Evolutionary conservation across 2,888 invertebrate genomes (phyloP).

Genomic region (Apotomis turbidana): DNA sequence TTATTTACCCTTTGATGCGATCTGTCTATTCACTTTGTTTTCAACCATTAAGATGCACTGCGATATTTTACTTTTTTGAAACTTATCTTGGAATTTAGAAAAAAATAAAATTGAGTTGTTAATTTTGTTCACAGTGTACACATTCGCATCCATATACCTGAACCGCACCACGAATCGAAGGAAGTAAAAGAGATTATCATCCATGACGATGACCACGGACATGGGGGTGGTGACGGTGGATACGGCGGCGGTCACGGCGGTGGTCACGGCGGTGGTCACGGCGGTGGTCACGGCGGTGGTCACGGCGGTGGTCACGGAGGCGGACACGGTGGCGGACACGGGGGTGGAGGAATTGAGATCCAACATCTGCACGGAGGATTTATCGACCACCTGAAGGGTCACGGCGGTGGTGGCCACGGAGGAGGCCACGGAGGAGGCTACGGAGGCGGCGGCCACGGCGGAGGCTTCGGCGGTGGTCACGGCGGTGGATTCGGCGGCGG

Average conservation of each 20-base stretch:
- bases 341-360: constrained; percentile 41
- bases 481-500: constrained; percentile 46
- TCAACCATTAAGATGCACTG: constrained; percentile 56
- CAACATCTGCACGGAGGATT: constrained; percentile 39
- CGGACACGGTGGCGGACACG: constrained; percentile 50
- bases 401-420: constrained; percentile 54
- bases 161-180: constrained; percentile 74
- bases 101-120: constrained; percentile 18
- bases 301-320: constrained; percentile 44
- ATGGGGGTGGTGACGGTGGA: constrained; percentile 62
- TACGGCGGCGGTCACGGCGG: constrained; percentile 47
- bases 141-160: constrained; percentile 82
- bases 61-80: constrained; percentile 35
- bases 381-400: constrained; percentile 46
- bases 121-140: constrained; percentile 78
- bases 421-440: constrained; percentile 49
- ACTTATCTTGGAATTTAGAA: neutral
- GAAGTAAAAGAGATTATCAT: constrained; percentile 70
- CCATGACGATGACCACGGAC: constrained; percentile 69
- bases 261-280: constrained; percentile 46
- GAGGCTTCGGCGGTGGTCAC: constrained; percentile 47
- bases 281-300: constrained; percentile 52
- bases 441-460: constrained; percentile 43
- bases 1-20: constrained; percentile 50
- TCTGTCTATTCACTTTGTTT: constrained; percentile 54